phyloP scores from a whole-genome alignment of 2,888 invertebrate genomes.

The Phasia obesa region DNA sequence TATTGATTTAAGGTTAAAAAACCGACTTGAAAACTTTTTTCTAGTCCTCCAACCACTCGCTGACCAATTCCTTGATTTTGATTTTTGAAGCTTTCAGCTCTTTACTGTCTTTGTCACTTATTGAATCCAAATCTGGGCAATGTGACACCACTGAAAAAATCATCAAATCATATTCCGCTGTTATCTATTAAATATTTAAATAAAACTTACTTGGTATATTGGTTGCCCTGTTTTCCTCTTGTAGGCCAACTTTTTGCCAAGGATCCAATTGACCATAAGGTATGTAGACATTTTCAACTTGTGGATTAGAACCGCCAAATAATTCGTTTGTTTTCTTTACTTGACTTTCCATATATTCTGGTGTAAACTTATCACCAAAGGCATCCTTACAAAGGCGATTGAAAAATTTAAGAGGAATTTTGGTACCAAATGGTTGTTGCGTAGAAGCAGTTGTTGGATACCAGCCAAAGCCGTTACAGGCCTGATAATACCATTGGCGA shows the following conservation, averaged over 20 bases:
- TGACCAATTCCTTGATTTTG: no score
- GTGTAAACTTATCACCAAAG: constrained; percentile 76
- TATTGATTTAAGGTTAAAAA: no score
- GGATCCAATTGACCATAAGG: constrained; percentile 85
- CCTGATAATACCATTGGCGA: constrained; percentile 85
- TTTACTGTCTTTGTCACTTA: no score
- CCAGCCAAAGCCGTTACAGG: constrained; percentile 93
- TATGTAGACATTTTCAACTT: constrained; percentile 83
- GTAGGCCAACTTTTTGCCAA: constrained; percentile 84
- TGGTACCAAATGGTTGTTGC: constrained; percentile 84
- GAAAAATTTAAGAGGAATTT: constrained; percentile 77
- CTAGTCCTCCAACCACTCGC: no score
- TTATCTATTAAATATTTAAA: no score
- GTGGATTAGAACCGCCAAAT: constrained; percentile 83
- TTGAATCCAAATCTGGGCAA: no score
- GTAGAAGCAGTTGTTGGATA: constrained; percentile 88
- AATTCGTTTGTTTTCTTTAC: constrained; percentile 81
- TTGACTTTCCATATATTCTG: constrained; percentile 74
- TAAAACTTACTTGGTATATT: constrained; percentile 70
- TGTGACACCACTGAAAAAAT: no score
- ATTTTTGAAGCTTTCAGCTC: no score
- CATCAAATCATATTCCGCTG: no score
- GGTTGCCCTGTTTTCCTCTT: constrained; percentile 77
- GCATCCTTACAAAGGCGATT: constrained; percentile 76
- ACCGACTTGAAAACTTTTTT: no score